Conservation (phyloP, 2,113 vertebrate genomes). For the Ibidorhyncha struthersii region DNA sequence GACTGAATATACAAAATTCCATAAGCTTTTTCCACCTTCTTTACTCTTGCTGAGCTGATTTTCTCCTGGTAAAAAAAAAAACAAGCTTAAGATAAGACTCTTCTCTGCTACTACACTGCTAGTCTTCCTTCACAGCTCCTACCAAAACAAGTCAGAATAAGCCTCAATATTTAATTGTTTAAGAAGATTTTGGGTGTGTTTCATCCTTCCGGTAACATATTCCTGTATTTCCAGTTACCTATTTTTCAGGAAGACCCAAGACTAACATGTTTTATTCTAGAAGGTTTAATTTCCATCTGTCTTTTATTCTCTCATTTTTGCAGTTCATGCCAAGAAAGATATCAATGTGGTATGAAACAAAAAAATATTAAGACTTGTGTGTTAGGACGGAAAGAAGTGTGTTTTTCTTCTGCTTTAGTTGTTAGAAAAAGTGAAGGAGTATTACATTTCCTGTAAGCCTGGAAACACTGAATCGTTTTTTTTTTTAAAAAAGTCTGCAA, state of each 20-base stretch:
- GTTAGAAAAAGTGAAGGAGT: not conserved
- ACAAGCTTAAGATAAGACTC: not conserved
- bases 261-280: not conserved
- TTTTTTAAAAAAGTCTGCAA: not conserved
- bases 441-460: conserved; percentile 24
- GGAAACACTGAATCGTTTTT: not conserved
- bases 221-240: not conserved
- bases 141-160: not conserved
- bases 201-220: not conserved
- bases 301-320: not conserved
- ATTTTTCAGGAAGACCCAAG: not conserved
- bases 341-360: not conserved
- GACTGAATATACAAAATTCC: not conserved
- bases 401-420: conserved; percentile 4
- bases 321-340: not conserved
- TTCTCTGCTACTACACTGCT: not conserved
- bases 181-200: not conserved
- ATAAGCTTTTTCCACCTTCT: not conserved
- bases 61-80: not conserved
- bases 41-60: not conserved
- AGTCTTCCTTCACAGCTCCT: not conserved
- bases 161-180: not conserved
- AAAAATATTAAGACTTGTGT: not conserved
- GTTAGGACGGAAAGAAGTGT: not conserved
- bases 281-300: conserved; percentile 6